These are phyloP conservation scores for Rhadinocentrus ornatus DNA, from an alignment of 2,797 vertebrate genomes.

Conservation along the genomic window DNA sequence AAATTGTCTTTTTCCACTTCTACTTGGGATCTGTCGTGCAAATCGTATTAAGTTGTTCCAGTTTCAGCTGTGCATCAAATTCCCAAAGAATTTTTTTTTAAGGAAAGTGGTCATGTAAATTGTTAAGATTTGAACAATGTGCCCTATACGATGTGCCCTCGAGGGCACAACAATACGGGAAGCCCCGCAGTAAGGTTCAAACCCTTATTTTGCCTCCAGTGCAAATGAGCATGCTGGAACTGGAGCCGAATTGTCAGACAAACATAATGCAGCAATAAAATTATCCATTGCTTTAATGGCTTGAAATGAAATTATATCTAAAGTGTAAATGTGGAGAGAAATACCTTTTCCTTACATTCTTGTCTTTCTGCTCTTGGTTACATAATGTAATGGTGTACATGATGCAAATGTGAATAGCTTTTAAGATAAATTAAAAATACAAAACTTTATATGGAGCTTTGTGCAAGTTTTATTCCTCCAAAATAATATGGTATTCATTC, in stretches of 20 bases:
- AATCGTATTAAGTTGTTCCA: not conserved
- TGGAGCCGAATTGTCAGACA: no score
- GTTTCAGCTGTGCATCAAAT: not conserved
- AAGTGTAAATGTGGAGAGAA: not conserved
- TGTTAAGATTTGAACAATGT: no score
- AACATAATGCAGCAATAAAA: no score
- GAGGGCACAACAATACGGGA: not conserved
- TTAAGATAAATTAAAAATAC: not conserved
- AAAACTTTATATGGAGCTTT: not conserved
- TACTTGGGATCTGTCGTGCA: conserved; percentile 1
- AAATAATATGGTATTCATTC: not conserved
- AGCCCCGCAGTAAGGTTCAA: no score
- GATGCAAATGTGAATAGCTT: not conserved
- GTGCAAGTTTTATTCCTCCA: not conserved
- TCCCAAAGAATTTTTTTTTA: not conserved
- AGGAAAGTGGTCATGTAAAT: not conserved
- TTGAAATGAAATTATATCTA: no score
- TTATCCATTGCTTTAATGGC: no score
- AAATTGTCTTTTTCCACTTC: conserved; percentile 18
- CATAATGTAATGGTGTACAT: not conserved
- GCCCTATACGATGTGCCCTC: no score
- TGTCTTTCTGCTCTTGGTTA: conserved; percentile 6
- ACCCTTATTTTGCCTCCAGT: not conserved
- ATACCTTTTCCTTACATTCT: not conserved
- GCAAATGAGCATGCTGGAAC: not conserved